Percentiles rank a stretch among this genome's conserved stretches.
Evolutionary conservation across 2,888 invertebrate genomes (phyloP).

Genomic region (Formica aserva): DNA sequence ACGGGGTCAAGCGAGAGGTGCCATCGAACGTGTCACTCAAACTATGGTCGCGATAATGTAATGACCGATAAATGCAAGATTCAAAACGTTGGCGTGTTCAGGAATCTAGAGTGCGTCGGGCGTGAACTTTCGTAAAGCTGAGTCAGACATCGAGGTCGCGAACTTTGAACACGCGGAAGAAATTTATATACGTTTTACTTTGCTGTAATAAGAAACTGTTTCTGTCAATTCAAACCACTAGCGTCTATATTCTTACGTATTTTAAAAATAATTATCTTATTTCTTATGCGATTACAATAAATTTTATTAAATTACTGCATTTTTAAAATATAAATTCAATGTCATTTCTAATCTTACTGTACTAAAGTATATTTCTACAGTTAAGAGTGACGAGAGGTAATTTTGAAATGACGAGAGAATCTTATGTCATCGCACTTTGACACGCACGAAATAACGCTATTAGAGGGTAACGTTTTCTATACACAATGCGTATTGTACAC

Average conservation of each 20-base stretch:
- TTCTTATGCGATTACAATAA: neutral
- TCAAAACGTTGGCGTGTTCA: neutral
- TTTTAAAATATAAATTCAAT: neutral
- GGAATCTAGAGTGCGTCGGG: neutral
- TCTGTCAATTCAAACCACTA: too few species aligned
- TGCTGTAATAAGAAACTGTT: neutral
- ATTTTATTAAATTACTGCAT: neutral
- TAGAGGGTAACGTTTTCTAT: slow-evolving; percentile 36
- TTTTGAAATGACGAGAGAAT: slow-evolving; percentile 25
- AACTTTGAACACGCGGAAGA: neutral
- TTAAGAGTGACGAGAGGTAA: slow-evolving; percentile 18
- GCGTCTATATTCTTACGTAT: neutral
- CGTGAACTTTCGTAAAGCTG: neutral
- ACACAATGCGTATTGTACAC: slow-evolving; percentile 21
- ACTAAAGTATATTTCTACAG: neutral
- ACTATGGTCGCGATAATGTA: slow-evolving; percentile 9
- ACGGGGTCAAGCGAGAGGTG: slow-evolving; percentile 40
- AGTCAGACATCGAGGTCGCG: neutral
- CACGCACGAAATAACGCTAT: slow-evolving; percentile 45
- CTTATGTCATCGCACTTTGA: slow-evolving; percentile 37
- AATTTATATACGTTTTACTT: neutral
- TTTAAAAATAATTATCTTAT: neutral
- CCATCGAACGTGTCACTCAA: slow-evolving; percentile 32
- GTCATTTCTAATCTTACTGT: neutral
- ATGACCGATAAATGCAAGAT: slow-evolving; percentile 26